phyloP scores from a whole-genome alignment of 2,113 vertebrate genomes.

The Mus pahari region DNA sequence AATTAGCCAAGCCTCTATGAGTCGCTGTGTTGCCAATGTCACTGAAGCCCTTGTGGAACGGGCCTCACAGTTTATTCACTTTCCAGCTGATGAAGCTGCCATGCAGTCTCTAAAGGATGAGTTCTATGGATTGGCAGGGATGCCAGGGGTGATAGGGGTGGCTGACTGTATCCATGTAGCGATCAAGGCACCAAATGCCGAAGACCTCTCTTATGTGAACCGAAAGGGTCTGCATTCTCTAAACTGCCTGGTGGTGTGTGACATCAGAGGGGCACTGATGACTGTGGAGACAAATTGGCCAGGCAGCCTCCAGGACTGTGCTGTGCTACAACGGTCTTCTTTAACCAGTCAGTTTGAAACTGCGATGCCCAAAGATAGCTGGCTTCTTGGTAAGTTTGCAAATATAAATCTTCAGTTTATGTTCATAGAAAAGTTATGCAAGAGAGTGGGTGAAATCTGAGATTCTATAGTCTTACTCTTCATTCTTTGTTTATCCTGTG shows the following conservation, averaged over 20 bases:
- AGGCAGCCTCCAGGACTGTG: constrained; percentile 90
- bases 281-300: constrained; percentile 95
- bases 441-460: not conserved
- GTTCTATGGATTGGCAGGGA: constrained; percentile 93
- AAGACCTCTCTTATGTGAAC: constrained; percentile 95
- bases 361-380: constrained; percentile 89
- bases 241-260: constrained; percentile 95
- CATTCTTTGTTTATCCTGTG: not conserved
- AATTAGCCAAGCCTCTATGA: constrained; percentile 99
- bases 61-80: constrained; percentile 92
- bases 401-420: not conserved
- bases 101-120: constrained; percentile 91
- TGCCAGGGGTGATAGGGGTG: constrained; percentile 94
- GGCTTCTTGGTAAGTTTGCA: constrained; percentile 94
- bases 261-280: constrained; percentile 93
- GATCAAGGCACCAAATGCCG: constrained; percentile 97
- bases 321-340: constrained; percentile 91
- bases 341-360: constrained; percentile 89
- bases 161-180: constrained; percentile 94
- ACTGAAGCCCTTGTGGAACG: constrained; percentile 95
- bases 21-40: constrained; percentile 96
- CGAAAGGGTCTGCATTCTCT: constrained; percentile 96
- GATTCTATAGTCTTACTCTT: not conserved
- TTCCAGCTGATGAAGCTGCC: constrained; percentile 88
- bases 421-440: not conserved